Conservation (phyloP, 2,888 invertebrate species). For the Nipponacmea schrenckii region DNA sequence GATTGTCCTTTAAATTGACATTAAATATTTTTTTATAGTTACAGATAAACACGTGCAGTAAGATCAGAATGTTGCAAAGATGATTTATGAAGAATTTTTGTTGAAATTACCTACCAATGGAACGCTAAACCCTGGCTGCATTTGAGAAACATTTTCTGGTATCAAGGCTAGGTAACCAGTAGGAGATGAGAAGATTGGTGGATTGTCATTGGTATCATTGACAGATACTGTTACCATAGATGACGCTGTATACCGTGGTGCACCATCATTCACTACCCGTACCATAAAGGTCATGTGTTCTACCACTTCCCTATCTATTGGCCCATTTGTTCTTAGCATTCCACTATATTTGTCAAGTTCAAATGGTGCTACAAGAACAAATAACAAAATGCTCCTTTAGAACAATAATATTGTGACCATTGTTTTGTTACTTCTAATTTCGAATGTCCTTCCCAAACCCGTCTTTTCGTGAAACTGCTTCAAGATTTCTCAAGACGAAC, state of each 20-base stretch:
- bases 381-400: not conserved
- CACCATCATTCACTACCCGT: slow-evolving; percentile 16
- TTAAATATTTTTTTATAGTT: too few relatives aligned
- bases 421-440: too few relatives aligned
- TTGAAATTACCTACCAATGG: slow-evolving; percentile 4
- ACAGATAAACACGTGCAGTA: too few relatives aligned
- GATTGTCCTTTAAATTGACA: too few relatives aligned
- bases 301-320: slow-evolving; percentile 15
- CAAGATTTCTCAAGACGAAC: too few relatives aligned
- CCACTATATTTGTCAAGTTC: not conserved
- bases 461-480: too few relatives aligned
- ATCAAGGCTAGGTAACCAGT: slow-evolving; percentile 21
- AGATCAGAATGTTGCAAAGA: too few relatives aligned
- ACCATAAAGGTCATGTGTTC: slow-evolving; percentile 14
- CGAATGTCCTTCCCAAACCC: too few relatives aligned
- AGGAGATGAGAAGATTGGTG: slow-evolving; percentile 12
- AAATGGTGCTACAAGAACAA: not conserved
- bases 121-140: not conserved
- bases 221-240: slow-evolving; percentile 20
- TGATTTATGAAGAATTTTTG: not conserved
- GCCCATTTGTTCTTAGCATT: slow-evolving; percentile 8
- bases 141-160: slow-evolving; percentile 10
- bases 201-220: slow-evolving; percentile 17
- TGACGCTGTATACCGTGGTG: slow-evolving; percentile 20
- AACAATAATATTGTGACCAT: too few relatives aligned